These are phyloP conservation scores for Drosophila mulleri DNA, from an alignment of 2,888 invertebrate species.

Conservation along the genomic window DNA sequence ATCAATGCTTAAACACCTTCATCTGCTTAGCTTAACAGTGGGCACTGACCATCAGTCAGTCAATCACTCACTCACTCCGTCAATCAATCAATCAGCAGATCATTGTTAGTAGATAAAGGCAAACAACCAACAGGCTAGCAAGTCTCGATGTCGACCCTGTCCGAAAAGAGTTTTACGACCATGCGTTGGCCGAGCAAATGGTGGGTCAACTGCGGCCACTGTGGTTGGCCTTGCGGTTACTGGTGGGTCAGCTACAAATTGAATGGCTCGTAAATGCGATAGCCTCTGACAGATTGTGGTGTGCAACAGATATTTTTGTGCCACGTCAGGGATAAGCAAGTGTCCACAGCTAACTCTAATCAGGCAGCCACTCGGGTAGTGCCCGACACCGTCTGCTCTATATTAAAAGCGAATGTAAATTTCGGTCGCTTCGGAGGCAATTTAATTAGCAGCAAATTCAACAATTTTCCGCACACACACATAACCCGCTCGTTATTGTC, in stretches of 20 bases:
- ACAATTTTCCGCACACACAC: constrained; percentile 62
- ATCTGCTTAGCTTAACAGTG: neutral
- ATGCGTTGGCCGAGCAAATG: neutral
- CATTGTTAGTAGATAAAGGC: neutral
- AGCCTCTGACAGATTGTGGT: constrained; percentile 44
- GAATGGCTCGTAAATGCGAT: constrained; percentile 50
- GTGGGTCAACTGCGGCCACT: constrained; percentile 2
- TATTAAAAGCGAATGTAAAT: constrained; percentile 75
- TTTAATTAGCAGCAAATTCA: constrained; percentile 80
- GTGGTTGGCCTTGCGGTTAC: constrained; percentile 2
- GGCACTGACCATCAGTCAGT: neutral
- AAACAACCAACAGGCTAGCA: neutral
- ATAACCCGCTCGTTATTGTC: constrained; percentile 63
- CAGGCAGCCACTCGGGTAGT: neutral
- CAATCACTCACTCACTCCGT: neutral
- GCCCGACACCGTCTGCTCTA: constrained; percentile 49
- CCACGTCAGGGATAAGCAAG: constrained; percentile 67
- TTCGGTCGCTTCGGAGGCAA: constrained; percentile 54
- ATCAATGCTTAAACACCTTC: neutral
- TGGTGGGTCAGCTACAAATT: constrained; percentile 45
- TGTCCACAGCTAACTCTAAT: constrained; percentile 32
- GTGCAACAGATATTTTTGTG: constrained; percentile 40
- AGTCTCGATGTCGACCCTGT: constrained; percentile 1
- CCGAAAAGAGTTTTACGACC: constrained; percentile 12
- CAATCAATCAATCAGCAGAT: constrained; percentile 9